Conservation (phyloP, 2,888 invertebrate species). For the Aporophyla nigra region DNA sequence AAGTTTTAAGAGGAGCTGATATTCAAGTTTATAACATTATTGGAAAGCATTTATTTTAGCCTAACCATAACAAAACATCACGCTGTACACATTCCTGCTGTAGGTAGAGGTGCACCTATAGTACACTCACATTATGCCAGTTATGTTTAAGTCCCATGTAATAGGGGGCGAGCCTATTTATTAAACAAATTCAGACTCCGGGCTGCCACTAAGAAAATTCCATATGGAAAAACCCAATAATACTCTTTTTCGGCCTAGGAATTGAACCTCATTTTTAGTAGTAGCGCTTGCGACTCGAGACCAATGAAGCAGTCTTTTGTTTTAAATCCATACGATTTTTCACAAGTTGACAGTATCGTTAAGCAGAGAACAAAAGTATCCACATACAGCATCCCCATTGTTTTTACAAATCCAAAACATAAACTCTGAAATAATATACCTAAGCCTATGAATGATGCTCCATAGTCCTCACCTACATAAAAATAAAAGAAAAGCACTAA, state of each 20-base stretch:
- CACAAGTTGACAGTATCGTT: neutral
- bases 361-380: neutral
- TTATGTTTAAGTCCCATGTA: neutral
- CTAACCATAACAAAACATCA: neutral
- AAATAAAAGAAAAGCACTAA: constrained; percentile 46
- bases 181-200: too few species aligned
- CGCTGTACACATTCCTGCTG: too few species aligned
- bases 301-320: too few species aligned
- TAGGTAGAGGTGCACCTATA: neutral
- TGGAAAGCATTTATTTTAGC: neutral
- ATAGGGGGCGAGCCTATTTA: too few species aligned
- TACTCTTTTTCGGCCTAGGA: too few species aligned
- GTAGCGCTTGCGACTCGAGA: too few species aligned
- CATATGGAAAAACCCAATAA: too few species aligned
- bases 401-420: constrained; percentile 7
- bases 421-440: constrained; percentile 18
- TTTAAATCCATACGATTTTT: neutral
- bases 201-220: too few species aligned
- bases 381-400: neutral
- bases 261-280: too few species aligned
- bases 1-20: constrained; percentile 8
- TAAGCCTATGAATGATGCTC: constrained; percentile 19
- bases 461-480: constrained; percentile 22
- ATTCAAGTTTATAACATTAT: neutral
- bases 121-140: neutral